Conservation (phyloP, 2,113 vertebrate species). For the Pelmatolapia mariae region DNA sequence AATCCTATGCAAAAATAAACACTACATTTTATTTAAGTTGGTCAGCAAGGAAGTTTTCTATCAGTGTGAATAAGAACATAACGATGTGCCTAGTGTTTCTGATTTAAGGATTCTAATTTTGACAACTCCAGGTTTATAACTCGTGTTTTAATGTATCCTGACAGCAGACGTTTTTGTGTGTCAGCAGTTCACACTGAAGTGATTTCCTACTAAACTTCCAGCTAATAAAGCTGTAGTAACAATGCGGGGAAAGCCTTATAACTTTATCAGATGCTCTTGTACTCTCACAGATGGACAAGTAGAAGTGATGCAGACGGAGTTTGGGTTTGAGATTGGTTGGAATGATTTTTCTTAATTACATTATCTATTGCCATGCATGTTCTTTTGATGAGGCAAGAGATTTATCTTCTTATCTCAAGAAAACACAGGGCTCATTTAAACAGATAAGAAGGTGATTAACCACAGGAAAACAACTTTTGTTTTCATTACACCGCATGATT, state of each 20-base stretch:
- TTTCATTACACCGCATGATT: not conserved
- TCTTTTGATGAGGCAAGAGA: not conserved
- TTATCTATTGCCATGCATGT: not conserved
- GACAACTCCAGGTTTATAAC: not conserved
- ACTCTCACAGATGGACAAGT: not conserved
- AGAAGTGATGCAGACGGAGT: not conserved
- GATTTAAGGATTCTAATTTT: not conserved
- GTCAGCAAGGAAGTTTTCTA: not conserved
- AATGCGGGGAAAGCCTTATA: not conserved
- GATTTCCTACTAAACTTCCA: not conserved
- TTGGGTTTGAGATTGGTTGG: not conserved
- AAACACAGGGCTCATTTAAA: not conserved
- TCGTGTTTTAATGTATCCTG: not conserved
- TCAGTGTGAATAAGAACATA: not conserved
- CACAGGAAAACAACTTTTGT: not conserved
- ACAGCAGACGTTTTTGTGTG: not conserved
- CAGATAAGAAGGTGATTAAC: not conserved
- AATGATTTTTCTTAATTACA: not conserved
- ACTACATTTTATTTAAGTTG: not conserved
- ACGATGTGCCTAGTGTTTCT: not conserved
- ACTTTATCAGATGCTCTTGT: not conserved
- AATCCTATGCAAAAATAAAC: not conserved
- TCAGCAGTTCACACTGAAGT: not conserved
- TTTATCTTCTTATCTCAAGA: not conserved
- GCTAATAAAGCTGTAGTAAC: not conserved